A percentile compares a stretch with the other conserved stretches of the same genome.
Evolutionary conservation across 2,113 vertebrate genomes (phyloP).

Genomic region (Brienomyrus brachyistius): DNA sequence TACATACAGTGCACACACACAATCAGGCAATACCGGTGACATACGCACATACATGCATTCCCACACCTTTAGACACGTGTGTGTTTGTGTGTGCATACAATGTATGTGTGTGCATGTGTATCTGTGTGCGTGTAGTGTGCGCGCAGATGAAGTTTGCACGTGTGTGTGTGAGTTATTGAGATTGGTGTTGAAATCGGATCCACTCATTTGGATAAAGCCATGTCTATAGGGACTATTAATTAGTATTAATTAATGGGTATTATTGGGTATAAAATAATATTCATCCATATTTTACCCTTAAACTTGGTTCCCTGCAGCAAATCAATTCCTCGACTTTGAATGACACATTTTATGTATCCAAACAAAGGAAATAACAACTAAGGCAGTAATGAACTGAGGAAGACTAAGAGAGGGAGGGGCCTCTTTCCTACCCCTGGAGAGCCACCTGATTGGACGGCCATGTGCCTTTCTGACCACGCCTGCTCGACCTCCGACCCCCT

Average conservation of each 20-base stretch:
- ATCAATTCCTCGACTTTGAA: constrained; percentile 40
- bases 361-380: constrained; percentile 55
- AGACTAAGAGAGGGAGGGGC: constrained; percentile 23
- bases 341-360: constrained; percentile 62
- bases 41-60: constrained; percentile 7
- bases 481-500: constrained; percentile 62
- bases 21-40: constrained; percentile 27
- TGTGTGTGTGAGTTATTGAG: constrained; percentile 34
- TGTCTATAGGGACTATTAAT: constrained; percentile 61
- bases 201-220: constrained; percentile 68
- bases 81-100: neutral
- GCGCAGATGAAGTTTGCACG: constrained; percentile 23
- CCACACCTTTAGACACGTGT: neutral
- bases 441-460: constrained; percentile 65
- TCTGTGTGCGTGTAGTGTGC: constrained; percentile 5
- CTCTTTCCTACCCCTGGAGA: constrained; percentile 61
- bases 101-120: constrained; percentile 16
- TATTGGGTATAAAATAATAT: constrained; percentile 50
- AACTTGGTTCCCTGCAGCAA: constrained; percentile 54
- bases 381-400: constrained; percentile 24
- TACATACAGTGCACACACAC: constrained; percentile 46
- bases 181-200: constrained; percentile 50
- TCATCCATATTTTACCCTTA: constrained; percentile 52
- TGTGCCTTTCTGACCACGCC: constrained; percentile 70
- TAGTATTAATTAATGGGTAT: constrained; percentile 56